Conservation (phyloP, 2,797 vertebrate species). For the Taeniopygia guttata region DNA sequence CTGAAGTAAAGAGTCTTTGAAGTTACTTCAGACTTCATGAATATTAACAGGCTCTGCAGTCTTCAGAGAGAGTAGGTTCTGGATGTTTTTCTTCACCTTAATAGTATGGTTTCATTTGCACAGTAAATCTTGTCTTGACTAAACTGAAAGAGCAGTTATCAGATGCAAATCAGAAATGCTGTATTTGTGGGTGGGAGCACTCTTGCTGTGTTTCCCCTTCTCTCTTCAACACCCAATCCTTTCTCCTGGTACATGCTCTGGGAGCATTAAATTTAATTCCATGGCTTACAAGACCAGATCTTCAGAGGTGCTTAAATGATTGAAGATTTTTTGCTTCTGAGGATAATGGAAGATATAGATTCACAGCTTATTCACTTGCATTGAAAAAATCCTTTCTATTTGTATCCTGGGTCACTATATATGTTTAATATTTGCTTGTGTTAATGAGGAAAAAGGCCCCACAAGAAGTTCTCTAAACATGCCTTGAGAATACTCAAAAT, state of each 20-base stretch:
- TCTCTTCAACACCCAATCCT: not conserved
- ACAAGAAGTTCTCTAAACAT: not conserved
- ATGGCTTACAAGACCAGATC: not conserved
- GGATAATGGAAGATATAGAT: not conserved
- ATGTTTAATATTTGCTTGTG: not conserved
- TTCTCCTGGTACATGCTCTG: not conserved
- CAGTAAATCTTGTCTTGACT: not conserved
- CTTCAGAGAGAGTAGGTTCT: conserved; percentile 8
- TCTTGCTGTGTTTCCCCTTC: not conserved
- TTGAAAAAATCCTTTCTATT: not conserved
- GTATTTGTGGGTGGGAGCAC: not conserved
- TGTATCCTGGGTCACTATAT: not conserved
- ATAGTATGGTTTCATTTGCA: not conserved
- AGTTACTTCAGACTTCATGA: conserved; percentile 47
- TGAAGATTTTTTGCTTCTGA: not conserved
- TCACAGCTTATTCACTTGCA: not conserved
- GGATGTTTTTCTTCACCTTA: conserved; percentile 10
- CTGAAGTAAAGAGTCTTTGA: conserved; percentile 35
- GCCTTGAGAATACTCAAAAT: not conserved
- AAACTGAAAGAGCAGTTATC: not conserved
- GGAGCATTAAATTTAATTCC: not conserved
- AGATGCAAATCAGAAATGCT: not conserved
- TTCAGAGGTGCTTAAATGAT: not conserved
- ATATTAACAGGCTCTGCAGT: conserved; percentile 44
- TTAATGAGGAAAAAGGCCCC: not conserved